Conservation (phyloP, 1,140 invertebrate genomes). For the Scaptomyza graminum region DNA sequence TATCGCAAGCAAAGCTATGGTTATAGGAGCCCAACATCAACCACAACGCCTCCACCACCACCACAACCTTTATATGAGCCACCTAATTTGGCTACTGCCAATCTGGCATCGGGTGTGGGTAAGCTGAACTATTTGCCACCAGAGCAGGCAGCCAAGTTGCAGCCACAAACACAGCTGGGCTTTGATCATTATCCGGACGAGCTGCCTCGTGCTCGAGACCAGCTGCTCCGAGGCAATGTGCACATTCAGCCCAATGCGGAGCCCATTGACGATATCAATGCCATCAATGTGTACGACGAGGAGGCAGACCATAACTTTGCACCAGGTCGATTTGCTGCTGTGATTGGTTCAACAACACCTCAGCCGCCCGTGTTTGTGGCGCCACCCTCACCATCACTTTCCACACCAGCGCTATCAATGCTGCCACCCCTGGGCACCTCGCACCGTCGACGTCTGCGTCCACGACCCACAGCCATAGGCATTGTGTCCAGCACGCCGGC, state of each 20-base stretch:
- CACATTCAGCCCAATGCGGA: conserved; percentile 64
- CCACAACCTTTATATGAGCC: conserved; percentile 52
- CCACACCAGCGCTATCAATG: conserved; percentile 67
- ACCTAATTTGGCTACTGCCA: conserved; percentile 53
- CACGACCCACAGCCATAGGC: conserved; percentile 62
- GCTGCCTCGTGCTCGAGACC: conserved; percentile 55
- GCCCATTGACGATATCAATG: conserved; percentile 59
- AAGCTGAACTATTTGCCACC: conserved; percentile 82
- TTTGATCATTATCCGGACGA: conserved; percentile 82
- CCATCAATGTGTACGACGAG: conserved; percentile 76
- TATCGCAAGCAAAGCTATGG: conserved; percentile 49
- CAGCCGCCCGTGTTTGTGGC: conserved; percentile 63
- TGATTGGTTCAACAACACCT: conserved; percentile 81
- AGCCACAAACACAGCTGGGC: conserved; percentile 68
- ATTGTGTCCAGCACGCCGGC: conserved; percentile 58
- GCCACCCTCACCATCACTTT: conserved; percentile 80
- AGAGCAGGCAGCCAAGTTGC: conserved; percentile 74
- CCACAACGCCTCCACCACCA: conserved; percentile 57
- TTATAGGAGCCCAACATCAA: conserved; percentile 54
- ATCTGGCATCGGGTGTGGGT: conserved; percentile 71
- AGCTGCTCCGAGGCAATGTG: conserved; percentile 42
- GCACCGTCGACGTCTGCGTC: conserved; percentile 53
- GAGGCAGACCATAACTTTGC: conserved; percentile 64
- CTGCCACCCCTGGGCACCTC: conserved; percentile 54
- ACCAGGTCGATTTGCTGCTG: conserved; percentile 50